Evolutionary conservation across 2,113 vertebrate genomes (phyloP), one percentile per base, ranked within the genome.

Genomic region (Lophura nycthemera): DNA sequence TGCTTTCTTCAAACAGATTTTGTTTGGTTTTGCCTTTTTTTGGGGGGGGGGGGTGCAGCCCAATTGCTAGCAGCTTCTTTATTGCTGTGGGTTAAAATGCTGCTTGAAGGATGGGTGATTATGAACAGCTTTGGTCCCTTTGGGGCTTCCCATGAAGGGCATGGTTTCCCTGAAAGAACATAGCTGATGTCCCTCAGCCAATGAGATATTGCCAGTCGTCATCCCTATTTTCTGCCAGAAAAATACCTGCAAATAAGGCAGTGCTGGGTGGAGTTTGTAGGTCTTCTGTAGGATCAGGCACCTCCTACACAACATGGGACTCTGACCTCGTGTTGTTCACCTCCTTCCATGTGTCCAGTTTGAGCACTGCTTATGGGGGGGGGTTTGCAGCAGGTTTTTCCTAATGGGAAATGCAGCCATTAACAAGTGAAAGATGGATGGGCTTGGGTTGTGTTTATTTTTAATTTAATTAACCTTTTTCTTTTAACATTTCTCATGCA

Each of bases 281-380:
- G 21, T 30, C 24, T 60, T 40, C 36, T 90, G 57, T 21, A 87
- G 73, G 25, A 52, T 66, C 36, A 17, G 43, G 27, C 19, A 69
- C 38, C 22, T 89, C 57, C 36, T 75, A 1, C 10, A 13, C 40
- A 81, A 12, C 0, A 1, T 3, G 52, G 36, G 16, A 12, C 11
- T 79, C 25, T 1, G 0, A 2, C 30, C 16, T 63, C 0, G 0
- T 27, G 32, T 47, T 77, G 63, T 50, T 69, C 74, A 43, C 47
- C 38, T 90, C 6, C 6, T 15, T 78, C 27, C 21, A 24, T 1
- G 1, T 3, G 6, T 36, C 90, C 63, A 18, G 10, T 45, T 84
- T 65, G n/a, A 5, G 4, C 18, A 8, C n/a, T 3, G 3, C 36
- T 77, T 21, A 21, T 52, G n/a, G 36, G 48, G 5, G 5, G 38